A percentile compares a stretch with the other conserved stretches of the same genome.
These are phyloP conservation scores for Aspidapion aeneum DNA, from an alignment of 2,888 invertebrate species.

Conservation along the genomic window DNA sequence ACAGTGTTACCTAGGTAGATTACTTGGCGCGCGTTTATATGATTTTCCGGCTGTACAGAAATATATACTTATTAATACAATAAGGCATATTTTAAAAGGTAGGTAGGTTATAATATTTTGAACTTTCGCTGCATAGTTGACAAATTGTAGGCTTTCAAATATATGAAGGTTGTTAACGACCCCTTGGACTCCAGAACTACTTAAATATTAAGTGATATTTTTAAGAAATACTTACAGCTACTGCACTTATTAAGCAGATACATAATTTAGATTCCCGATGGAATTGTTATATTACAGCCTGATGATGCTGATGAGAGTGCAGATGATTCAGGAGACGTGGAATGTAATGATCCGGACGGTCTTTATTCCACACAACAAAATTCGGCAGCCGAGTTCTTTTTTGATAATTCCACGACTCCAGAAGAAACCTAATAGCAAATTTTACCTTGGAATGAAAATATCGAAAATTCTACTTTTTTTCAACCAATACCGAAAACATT, in stretches of 20 bases:
- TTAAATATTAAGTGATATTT: not conserved
- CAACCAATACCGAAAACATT: not conserved
- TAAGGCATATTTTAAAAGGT: too few species aligned
- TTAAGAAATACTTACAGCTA: not conserved
- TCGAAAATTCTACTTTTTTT: not conserved
- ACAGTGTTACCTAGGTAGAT: too few species aligned
- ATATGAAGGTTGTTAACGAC: not conserved
- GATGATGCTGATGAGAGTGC: not conserved
- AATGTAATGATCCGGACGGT: not conserved
- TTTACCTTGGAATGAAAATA: not conserved
- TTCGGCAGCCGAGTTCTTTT: not conserved
- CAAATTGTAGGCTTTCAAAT: not conserved
- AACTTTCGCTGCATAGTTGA: too few species aligned
- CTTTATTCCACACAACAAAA: not conserved
- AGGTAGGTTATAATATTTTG: too few species aligned
- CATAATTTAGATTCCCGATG: not conserved
- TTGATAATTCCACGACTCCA: not conserved
- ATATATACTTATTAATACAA: too few species aligned
- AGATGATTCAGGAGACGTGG: not conserved
- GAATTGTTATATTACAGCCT: not conserved
- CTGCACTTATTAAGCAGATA: not conserved
- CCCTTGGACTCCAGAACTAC: not conserved
- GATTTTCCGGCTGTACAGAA: too few species aligned
- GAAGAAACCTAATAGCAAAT: not conserved
- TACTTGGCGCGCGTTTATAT: too few species aligned